Evolutionary conservation across 2,888 invertebrate genomes (phyloP).

Genomic region (Ophonus ardosiacus): DNA sequence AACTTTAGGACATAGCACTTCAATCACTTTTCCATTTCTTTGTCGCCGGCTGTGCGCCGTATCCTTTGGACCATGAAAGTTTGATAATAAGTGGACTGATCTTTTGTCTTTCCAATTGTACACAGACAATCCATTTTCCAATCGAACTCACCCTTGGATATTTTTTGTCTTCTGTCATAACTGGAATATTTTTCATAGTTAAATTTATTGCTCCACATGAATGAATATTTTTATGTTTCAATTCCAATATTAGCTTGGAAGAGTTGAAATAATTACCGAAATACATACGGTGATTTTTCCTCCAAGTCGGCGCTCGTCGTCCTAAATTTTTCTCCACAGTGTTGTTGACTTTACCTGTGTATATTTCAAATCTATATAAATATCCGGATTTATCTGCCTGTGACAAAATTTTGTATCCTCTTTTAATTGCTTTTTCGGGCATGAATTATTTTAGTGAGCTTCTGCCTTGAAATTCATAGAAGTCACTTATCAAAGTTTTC

Average conservation of each 20-base stretch:
- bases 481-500: constrained; percentile 26
- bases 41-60: constrained; percentile 62
- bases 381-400: constrained; percentile 2
- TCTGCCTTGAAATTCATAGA: too few relatives aligned
- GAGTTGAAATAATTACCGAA: background rate
- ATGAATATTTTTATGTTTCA: background rate
- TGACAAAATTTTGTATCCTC: background rate
- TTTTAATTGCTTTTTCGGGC: background rate
- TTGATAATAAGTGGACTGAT: constrained; percentile 68
- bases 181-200: background rate
- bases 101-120: constrained; percentile 69
- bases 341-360: constrained; percentile 6
- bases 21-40: constrained; percentile 66
- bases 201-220: background rate
- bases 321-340: constrained; percentile 11
- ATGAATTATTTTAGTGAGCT: background rate
- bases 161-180: constrained; percentile 4
- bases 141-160: constrained; percentile 3
- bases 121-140: constrained; percentile 65
- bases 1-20: constrained; percentile 66
- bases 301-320: background rate
- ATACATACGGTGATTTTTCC: constrained; percentile 1
- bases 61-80: constrained; percentile 65
- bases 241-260: background rate
- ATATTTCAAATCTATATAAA: constrained; percentile 15